These are phyloP conservation scores for Pangasius sanitwongsei DNA, from an alignment of 2,797 vertebrate genomes.

Conservation along the genomic window DNA sequence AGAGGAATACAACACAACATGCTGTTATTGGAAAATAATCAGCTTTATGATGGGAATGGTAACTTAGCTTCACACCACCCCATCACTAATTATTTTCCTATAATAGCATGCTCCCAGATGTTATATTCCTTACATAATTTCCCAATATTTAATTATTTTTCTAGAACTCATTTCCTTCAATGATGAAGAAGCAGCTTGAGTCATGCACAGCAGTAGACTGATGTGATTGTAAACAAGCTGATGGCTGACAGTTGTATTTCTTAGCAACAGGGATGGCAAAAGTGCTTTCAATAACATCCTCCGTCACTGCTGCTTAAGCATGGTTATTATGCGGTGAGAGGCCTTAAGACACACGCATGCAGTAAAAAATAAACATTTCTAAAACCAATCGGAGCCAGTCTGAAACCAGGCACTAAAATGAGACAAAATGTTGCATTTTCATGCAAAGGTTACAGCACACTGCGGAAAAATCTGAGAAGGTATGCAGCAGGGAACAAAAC, in stretches of 20 bases:
- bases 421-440: not conserved
- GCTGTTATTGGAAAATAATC: not conserved
- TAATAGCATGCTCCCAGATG: not conserved
- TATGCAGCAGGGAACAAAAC: slow-evolving; percentile 8
- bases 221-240: not conserved
- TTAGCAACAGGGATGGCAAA: slow-evolving; percentile 38
- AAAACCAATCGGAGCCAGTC: not conserved
- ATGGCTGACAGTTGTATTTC: slow-evolving; percentile 6
- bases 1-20: not conserved
- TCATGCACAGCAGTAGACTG: slow-evolving; percentile 12
- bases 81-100: not conserved
- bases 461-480: slow-evolving; percentile 14
- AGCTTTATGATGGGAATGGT: not conserved
- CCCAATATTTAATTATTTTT: not conserved
- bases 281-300: not conserved
- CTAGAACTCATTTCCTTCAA: slow-evolving; percentile 3
- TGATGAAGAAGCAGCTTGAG: not conserved
- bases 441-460: slow-evolving; percentile 15
- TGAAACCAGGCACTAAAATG: slow-evolving; percentile 23
- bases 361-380: not conserved
- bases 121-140: not conserved
- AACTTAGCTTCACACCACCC: not conserved
- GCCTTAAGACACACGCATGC: slow-evolving; percentile 19
- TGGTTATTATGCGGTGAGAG: slow-evolving; percentile 18
- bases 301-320: slow-evolving; percentile 12